A percentile compares a stretch with the other conserved stretches of the same genome.
These are phyloP conservation scores for Dascillus cervinus DNA, from an alignment of 2,888 invertebrate genomes.

Conservation along the genomic window DNA sequence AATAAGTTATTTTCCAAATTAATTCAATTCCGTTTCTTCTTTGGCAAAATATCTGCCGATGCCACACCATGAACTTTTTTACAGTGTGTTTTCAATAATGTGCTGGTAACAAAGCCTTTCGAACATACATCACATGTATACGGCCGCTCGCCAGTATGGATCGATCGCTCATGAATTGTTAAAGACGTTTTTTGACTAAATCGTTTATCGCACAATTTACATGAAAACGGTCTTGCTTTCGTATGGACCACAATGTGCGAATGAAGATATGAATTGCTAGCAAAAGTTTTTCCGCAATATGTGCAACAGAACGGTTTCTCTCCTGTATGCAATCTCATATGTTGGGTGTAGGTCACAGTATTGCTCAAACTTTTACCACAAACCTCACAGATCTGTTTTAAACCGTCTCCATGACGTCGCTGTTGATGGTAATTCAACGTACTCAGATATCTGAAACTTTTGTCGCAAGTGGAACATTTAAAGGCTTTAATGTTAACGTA, in stretches of 20 bases:
- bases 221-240: conserved; percentile 29
- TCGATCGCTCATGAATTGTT: conserved; percentile 7
- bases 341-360: conserved; percentile 29
- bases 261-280: conserved; percentile 24
- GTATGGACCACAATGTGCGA: conserved; percentile 28
- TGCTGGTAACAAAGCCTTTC: conserved; percentile 21
- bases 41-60: no score
- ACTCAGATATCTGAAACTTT: no score
- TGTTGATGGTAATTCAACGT: no score
- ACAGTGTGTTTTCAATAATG: conserved; percentile 23
- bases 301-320: conserved; percentile 33
- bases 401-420: no score
- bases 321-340: conserved; percentile 32
- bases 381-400: conserved; percentile 28
- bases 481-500: no score
- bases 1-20: no score
- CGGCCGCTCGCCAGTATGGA: conserved; percentile 25
- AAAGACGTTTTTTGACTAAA: conserved; percentile 26
- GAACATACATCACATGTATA: conserved; percentile 22
- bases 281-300: conserved; percentile 28
- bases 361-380: conserved; percentile 37
- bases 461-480: no score
- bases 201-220: conserved; percentile 24
- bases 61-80: neutral
- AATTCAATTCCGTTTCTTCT: no score